Evolutionary conservation across 2,888 invertebrate species (phyloP).

Genomic region (Rhagonycha fulva): DNA sequence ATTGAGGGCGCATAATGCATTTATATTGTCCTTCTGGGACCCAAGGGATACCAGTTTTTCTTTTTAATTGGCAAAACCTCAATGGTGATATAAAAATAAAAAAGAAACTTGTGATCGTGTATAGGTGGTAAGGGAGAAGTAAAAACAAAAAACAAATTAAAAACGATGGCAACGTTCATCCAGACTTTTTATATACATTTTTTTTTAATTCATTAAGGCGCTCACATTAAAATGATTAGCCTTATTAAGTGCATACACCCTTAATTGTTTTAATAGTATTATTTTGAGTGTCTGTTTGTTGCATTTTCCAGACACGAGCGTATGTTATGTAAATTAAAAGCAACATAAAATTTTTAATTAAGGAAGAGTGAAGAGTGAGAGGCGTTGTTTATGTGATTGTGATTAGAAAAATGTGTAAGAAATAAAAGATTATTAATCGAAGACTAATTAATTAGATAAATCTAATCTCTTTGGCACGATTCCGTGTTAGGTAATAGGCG

Average conservation of each 20-base stretch:
- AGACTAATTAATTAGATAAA: conserved; percentile 21
- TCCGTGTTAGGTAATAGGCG: conserved; percentile 48
- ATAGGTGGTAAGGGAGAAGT: conserved; percentile 49
- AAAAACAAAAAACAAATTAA: conserved; percentile 41
- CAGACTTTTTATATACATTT: conserved; percentile 27
- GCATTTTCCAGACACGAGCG: background rate
- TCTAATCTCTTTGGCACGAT: conserved; percentile 28
- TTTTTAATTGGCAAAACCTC: conserved; percentile 56
- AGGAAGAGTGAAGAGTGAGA: background rate
- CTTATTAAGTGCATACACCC: conserved; percentile 35
- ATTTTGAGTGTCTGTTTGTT: conserved; percentile 26
- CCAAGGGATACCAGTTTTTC: conserved; percentile 38
- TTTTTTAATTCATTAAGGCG: conserved; percentile 30
- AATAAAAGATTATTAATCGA: conserved; percentile 7
- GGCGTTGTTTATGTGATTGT: background rate
- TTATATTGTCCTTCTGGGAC: conserved; percentile 35
- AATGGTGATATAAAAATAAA: conserved; percentile 55
- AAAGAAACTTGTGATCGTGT: conserved; percentile 47
- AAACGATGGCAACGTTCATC: conserved; percentile 29
- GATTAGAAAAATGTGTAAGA: background rate
- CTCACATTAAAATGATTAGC: conserved; percentile 29
- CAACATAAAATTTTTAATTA: background rate
- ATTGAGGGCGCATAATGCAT: conserved; percentile 38
- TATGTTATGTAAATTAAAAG: background rate
- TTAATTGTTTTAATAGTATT: conserved; percentile 37